Percentiles rank a stretch among this genome's conserved stretches.
These are phyloP conservation scores for Lacanobia wlatinum DNA, from an alignment of 2,888 invertebrate species.

Conservation along the genomic window DNA sequence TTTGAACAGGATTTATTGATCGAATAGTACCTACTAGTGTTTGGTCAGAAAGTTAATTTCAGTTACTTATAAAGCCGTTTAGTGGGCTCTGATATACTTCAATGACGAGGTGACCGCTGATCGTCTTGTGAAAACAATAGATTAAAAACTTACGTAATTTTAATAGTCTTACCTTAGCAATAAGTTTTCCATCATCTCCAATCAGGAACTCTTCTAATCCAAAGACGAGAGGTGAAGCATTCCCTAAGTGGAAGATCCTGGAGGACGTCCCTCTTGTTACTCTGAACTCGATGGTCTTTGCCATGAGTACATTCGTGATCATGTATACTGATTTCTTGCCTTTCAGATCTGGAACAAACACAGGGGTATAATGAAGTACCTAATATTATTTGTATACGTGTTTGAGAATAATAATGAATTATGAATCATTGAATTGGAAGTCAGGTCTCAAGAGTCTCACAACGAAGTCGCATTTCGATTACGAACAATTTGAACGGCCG, in stretches of 20 bases:
- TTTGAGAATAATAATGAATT: too few relatives aligned
- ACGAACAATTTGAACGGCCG: too few relatives aligned
- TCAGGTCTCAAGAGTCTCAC: too few relatives aligned
- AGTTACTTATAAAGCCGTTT: background rate
- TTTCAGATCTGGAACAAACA: constrained; percentile 80
- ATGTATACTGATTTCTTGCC: constrained; percentile 88
- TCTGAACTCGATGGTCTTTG: constrained; percentile 89
- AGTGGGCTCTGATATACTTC: too few relatives aligned
- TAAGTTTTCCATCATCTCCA: constrained; percentile 85
- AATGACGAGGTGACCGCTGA: background rate
- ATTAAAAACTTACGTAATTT: background rate
- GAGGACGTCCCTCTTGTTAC: constrained; percentile 87
- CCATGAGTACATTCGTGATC: constrained; percentile 88
- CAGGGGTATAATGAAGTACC: background rate
- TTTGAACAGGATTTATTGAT: background rate
- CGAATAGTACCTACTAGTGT: background rate
- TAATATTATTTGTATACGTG: too few relatives aligned
- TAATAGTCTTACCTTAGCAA: constrained; percentile 80
- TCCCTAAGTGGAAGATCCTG: constrained; percentile 89
- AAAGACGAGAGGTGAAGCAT: constrained; percentile 87
- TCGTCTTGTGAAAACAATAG: background rate
- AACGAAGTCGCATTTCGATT: too few relatives aligned
- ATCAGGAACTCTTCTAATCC: constrained; percentile 86
- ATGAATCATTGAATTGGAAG: too few relatives aligned
- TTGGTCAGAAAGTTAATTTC: background rate